Conservation (phyloP, 2,113 vertebrate species). For the Psilopogon haemacephalus region DNA sequence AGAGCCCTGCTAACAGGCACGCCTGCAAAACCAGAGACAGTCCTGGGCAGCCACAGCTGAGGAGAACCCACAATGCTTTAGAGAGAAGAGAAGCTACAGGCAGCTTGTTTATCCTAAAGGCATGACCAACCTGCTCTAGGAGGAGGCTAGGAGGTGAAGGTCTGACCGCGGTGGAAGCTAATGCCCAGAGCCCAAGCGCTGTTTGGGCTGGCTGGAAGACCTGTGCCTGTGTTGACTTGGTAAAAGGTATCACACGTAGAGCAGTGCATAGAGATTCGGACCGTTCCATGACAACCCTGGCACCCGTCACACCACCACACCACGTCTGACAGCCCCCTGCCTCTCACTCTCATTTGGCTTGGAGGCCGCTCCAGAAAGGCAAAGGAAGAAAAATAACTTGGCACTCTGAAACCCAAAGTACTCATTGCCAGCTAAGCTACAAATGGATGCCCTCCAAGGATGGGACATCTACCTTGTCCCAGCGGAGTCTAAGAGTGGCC, state of each 20-base stretch:
- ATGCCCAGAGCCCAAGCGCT: neutral
- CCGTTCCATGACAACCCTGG: neutral
- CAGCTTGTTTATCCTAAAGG: conserved; percentile 28
- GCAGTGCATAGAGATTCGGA: conserved; percentile 13
- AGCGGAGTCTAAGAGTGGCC: neutral
- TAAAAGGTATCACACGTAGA: conserved; percentile 68
- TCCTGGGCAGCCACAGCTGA: conserved; percentile 39
- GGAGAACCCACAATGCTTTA: conserved; percentile 38
- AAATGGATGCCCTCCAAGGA: neutral
- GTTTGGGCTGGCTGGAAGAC: conserved; percentile 23
- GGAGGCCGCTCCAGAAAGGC: conserved; percentile 34
- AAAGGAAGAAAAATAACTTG: conserved; percentile 22
- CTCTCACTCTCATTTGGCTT: neutral
- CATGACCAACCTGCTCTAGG: neutral
- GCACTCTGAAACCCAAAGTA: conserved; percentile 30
- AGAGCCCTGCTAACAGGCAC: conserved; percentile 24
- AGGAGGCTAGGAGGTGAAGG: conserved; percentile 22
- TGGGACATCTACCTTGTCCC: neutral
- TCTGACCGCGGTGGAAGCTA: neutral
- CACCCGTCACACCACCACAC: neutral
- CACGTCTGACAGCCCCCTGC: conserved; percentile 12
- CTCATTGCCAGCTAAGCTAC: conserved; percentile 14
- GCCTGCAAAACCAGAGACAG: conserved; percentile 41
- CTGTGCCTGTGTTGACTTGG: conserved; percentile 71
- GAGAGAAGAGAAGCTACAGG: conserved; percentile 57